Evolutionary conservation across 2,797 vertebrate species (phyloP), one percentile per base, ranked within the genome.

Genomic region (Triplophysa yarkandensis): DNA sequence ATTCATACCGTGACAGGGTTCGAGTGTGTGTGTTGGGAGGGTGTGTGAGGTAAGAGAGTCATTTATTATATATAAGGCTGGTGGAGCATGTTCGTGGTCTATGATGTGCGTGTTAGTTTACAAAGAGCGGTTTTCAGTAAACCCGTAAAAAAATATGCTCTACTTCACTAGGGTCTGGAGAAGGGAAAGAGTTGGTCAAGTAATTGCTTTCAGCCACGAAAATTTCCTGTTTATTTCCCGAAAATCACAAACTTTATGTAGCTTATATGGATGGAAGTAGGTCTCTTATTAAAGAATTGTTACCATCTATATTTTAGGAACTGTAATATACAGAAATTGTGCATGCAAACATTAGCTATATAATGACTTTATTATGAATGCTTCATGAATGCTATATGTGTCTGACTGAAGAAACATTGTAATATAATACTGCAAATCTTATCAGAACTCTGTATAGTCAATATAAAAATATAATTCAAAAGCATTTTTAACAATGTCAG

Each of bases 1-100:
- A 89, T 87, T 90, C 73, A 86, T 85, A 82, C 84, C 82, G 82
- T 84, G 85, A 85, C 81, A 80, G 71, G 41, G 57, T 66, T 32
- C 57, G 79, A 61, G 66, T 66, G 50, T 71, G 55, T 62, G 70
- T 63, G 66, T 65, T 16, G 80, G 80, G 83, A 21, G 81, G 82
- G 81, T 75, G 82, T 83, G 84, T 69, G 78, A 68, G 77, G 79
- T 81, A 83, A 80, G 82, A 79, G 80, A 82, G 83, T 88, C 86
- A 92, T 91, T 89, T 87, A 91, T 92, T 90, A 92, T 92, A 89
- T 87, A 92, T 90, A 82, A 81, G 84, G 81, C 84, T 86, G 85
- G 82, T 87, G 83, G 79, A 86, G 84, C 62, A 44, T 84, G 85
- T 85, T 83, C 83, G 74, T 61, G 84, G 83, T 83, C 84, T 78